Evolutionary conservation across 2,113 vertebrate species (phyloP).

Genomic region (Hymenochirus boettgeri): DNA sequence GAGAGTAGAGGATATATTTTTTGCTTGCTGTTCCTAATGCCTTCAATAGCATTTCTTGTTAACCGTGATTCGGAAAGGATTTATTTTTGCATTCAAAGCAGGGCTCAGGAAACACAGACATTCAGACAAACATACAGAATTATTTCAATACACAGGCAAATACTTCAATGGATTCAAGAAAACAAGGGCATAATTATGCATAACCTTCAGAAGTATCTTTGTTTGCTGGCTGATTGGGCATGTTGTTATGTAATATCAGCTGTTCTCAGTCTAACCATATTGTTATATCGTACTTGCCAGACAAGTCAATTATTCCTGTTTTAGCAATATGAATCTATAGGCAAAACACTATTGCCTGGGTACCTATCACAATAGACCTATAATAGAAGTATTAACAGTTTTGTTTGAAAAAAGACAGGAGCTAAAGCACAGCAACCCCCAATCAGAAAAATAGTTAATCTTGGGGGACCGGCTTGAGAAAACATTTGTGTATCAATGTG

Average conservation of each 20-base stretch:
- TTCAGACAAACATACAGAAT: conserved; percentile 4
- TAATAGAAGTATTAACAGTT: too few species aligned
- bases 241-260: conserved; percentile 11
- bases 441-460: too few species aligned
- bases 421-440: too few species aligned
- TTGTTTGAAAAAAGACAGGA: too few species aligned
- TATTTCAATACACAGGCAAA: not conserved
- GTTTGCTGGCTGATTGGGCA: conserved; percentile 15
- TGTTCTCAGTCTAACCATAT: conserved; percentile 4
- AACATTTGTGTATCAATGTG: too few species aligned
- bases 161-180: not conserved
- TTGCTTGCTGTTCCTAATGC: conserved; percentile 18
- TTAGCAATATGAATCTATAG: too few species aligned
- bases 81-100: conserved; percentile 25
- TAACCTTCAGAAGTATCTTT: conserved; percentile 2
- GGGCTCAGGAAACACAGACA: conserved; percentile 12
- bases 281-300: conserved; percentile 5
- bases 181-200: conserved; percentile 12
- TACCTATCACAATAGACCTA: too few species aligned
- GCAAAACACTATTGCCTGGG: too few species aligned
- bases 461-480: too few species aligned
- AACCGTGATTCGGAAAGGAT: conserved; percentile 11
- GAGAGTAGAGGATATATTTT: conserved; percentile 7
- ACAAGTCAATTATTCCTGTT: not conserved
- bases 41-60: conserved; percentile 15